A percentile compares a stretch with the other conserved stretches of the same genome.
These are phyloP conservation scores for Cyanoliseus patagonus DNA, from an alignment of 2,113 vertebrate species.

Conservation along the genomic window DNA sequence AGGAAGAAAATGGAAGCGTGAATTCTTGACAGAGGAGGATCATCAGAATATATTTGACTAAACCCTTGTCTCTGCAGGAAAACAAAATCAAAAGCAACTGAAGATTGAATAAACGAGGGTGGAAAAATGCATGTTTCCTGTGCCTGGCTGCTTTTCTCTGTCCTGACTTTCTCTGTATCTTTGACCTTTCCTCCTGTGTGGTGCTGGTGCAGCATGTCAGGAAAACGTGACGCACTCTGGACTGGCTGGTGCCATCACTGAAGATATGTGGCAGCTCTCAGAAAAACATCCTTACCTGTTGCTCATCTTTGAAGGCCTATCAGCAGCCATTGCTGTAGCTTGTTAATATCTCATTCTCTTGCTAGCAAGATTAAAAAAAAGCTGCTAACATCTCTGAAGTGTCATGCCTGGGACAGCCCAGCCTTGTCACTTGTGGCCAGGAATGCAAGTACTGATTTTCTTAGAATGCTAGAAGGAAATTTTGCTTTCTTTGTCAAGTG, in stretches of 20 bases:
- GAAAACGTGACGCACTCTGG: neutral
- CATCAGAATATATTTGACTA: neutral
- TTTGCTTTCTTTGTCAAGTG: neutral
- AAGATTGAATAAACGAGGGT: neutral
- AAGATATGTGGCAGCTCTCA: neutral
- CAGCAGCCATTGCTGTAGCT: neutral
- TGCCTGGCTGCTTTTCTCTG: neutral
- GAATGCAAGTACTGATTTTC: constrained; percentile 15
- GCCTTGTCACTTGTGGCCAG: neutral
- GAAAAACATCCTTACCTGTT: neutral
- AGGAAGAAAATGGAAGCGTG: neutral
- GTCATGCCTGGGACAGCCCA: neutral
- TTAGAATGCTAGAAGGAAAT: constrained; percentile 35
- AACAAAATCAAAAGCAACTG: neutral
- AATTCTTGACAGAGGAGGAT: neutral
- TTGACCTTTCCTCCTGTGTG: neutral
- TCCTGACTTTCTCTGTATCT: neutral
- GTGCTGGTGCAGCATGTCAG: neutral
- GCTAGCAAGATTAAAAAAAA: neutral
- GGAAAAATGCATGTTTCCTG: neutral
- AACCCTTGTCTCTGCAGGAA: neutral
- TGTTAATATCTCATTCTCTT: neutral
- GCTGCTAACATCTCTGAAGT: neutral
- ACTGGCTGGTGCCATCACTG: neutral
- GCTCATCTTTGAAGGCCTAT: neutral